phyloP scores from a whole-genome alignment of 2,797 vertebrate species.

The Clarias pachynema region DNA sequence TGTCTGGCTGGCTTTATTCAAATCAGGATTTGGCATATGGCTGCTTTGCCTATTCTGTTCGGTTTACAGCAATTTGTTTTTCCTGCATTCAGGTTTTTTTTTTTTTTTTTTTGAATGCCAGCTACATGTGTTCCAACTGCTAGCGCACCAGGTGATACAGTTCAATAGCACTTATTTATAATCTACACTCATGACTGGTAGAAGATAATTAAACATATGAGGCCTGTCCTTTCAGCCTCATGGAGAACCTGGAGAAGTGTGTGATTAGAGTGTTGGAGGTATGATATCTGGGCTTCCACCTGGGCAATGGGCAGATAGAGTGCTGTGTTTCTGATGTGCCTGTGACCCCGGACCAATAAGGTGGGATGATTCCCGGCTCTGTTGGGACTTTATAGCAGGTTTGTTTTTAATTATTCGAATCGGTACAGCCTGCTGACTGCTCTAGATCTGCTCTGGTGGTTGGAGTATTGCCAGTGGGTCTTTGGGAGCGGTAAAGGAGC shows the following conservation, averaged over 20 bases:
- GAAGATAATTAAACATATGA: background rate
- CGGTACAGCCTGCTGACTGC: background rate
- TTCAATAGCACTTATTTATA: background rate
- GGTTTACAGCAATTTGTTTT: background rate
- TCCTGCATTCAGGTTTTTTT: background rate
- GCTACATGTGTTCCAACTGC: background rate
- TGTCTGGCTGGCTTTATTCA: background rate
- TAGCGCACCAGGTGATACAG: background rate
- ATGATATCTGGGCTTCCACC: constrained; percentile 1
- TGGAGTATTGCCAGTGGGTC: background rate
- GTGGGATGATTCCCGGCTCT: background rate
- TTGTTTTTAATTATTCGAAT: background rate
- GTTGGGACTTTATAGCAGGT: background rate
- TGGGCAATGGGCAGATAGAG: background rate
- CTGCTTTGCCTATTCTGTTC: background rate
- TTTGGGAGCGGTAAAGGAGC: background rate
- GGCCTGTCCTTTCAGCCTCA: background rate
- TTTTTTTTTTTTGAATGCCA: no score
- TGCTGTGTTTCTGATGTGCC: background rate
- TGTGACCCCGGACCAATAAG: background rate
- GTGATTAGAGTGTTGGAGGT: background rate
- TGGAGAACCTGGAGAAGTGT: background rate
- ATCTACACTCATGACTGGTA: background rate
- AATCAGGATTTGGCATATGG: background rate
- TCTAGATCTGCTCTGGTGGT: background rate